phyloP scores from a whole-genome alignment of 2,797 vertebrate species.

The Pampus argenteus region DNA sequence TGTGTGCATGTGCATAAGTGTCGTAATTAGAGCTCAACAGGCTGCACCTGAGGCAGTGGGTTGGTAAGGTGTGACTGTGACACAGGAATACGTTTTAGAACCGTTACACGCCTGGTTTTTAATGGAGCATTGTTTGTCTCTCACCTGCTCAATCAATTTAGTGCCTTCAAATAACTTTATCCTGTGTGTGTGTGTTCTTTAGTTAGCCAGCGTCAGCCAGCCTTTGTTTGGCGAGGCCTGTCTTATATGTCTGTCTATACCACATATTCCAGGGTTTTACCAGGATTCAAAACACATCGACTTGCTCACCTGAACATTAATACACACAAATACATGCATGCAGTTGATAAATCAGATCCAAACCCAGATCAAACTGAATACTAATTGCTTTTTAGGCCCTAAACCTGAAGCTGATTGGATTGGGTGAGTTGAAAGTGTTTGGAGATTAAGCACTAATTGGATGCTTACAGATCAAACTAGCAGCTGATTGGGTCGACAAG shows the following conservation, averaged over 20 bases:
- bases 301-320: not conserved
- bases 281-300: not conserved
- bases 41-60: too few relatives aligned
- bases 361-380: constrained; percentile 22
- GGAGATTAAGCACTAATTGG: constrained; percentile 43
- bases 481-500: constrained; percentile 23
- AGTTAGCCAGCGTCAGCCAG: constrained; percentile 59
- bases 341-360: constrained; percentile 12
- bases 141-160: constrained; percentile 39
- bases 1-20: too few relatives aligned
- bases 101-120: too few relatives aligned
- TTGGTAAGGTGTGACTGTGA: too few relatives aligned
- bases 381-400: not conserved
- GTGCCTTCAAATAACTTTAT: constrained; percentile 62
- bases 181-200: constrained; percentile 40
- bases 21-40: too few relatives aligned
- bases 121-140: constrained; percentile 35
- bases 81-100: too few relatives aligned
- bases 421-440: constrained; percentile 29
- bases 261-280: not conserved
- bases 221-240: constrained; percentile 65
- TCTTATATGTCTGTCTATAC: too few relatives aligned
- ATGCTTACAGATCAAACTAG: constrained; percentile 41
- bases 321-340: not conserved
- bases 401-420: constrained; percentile 28